Evolutionary conservation across 1,140 invertebrate genomes (phyloP), one percentile per base, ranked within the genome.

Genomic region (Mycetomoellerius zeteki): DNA sequence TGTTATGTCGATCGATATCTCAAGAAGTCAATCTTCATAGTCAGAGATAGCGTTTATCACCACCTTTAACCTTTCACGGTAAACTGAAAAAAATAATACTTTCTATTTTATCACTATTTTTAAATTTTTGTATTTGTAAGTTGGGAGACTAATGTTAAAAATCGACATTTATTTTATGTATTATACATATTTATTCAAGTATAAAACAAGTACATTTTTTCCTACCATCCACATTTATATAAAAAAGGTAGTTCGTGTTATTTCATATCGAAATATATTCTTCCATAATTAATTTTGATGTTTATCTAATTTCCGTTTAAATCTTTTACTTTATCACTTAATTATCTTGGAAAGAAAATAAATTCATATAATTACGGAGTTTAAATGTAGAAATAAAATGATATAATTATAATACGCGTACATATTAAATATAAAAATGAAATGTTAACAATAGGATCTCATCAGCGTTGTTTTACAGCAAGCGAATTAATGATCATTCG

Each of bases 1-100:
- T 81, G 47, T 56, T 72, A n/a, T 56, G 30, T 37, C 64, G 50
- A 72, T 81, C 78, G 65, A 81, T 81, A 72, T 81, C 50, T 81
- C 30, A 56, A 10, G 37, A 81, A 81, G 33, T 71, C 65, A 81
- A 81, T 71, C 33, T 56, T 69, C 21, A 24, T 16, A 81, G 50
- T 12, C 10, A 81, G 8, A 81, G 10, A 58, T 43, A 81, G n/a
- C 33, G 19, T 43, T 71, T 81, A 56, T 81, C 16, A 16, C 6
- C 1, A 81, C 64, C 30, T 81, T 81, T 67, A 33, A 80, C 30
- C 76, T 80, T n/a, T 69, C 47, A 71, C 77, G 62, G 7, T 81
- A 81, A 81, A 81, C 30, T 54, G n/a, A 56, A 60, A 71, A 37
- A 71, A 56, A 65, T 64, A 47, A 43, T 69, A 56, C 21, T 54